phyloP scores from a whole-genome alignment of 2,888 invertebrate genomes.

The Troglohyphantes excavatus region DNA sequence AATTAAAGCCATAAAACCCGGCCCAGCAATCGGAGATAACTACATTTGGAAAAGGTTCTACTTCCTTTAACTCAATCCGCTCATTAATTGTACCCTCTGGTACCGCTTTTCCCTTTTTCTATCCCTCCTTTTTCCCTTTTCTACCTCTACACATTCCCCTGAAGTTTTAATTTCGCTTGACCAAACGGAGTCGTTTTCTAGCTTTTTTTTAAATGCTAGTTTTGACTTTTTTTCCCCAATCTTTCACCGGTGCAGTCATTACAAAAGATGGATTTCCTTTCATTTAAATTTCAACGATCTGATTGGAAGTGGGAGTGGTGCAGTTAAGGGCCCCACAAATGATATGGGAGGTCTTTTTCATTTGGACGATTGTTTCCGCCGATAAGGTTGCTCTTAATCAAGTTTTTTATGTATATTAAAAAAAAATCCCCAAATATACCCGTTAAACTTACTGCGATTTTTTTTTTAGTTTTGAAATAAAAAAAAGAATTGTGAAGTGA shows the following conservation, averaged over 20 bases:
- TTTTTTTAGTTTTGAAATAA: slow-evolving; percentile 15
- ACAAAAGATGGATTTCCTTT: slow-evolving; percentile 50
- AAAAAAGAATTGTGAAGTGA: not conserved
- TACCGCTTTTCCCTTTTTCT: slow-evolving; percentile 41
- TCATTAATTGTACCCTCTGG: slow-evolving; percentile 61
- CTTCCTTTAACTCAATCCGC: slow-evolving; percentile 60
- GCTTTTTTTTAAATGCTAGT: not conserved
- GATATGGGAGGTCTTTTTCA: slow-evolving; percentile 18
- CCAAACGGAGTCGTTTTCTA: slow-evolving; percentile 7
- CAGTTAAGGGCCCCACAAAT: slow-evolving; percentile 12
- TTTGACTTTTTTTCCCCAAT: not conserved
- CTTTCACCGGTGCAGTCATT: slow-evolving; percentile 15
- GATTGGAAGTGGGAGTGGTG: slow-evolving; percentile 34
- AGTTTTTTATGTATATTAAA: not conserved
- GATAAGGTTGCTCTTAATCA: slow-evolving; percentile 36
- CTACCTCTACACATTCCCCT: not conserved
- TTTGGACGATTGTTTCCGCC: slow-evolving; percentile 20
- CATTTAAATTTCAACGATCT: slow-evolving; percentile 47
- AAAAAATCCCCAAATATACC: not conserved
- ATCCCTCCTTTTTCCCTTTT: slow-evolving; percentile 7
- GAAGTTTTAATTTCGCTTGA: slow-evolving; percentile 56
- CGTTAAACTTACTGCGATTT: not conserved
- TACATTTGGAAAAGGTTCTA: slow-evolving; percentile 44
- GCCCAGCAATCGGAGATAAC: slow-evolving; percentile 42
- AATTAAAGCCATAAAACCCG: slow-evolving; percentile 54